Base-by-base conservation (phyloP, 1,140 invertebrate genomes). In the Atta colombica region DNA sequence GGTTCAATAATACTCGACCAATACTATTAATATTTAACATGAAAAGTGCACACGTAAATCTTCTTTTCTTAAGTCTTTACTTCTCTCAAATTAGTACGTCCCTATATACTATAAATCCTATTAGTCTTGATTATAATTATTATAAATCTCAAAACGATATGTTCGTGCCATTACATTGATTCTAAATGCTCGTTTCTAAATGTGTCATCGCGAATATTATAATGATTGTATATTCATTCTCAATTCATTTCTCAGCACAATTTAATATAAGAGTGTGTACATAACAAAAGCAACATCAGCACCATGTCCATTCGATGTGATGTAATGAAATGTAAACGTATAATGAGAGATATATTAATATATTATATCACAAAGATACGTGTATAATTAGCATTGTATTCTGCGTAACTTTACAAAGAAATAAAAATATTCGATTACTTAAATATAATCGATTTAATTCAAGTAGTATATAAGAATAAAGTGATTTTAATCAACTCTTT, bases 271-370 rank as follows among this genome's bases (percentile, higher is more conserved):
- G 45, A 66, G 77, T 88, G 85, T 93, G 91, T 93, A 93, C 86
- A 93, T 93, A 93, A 31, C 77, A 84, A 90, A 53, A 71, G 39
- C 75, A 84, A 90, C 58, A 87, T 85, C 80, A 92, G 91, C 92
- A 93, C 91, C 82, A 87, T 93, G 89, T 92, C 89, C 89, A 71
- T 91, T 92, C 84, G 85, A 92, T 92, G 92, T 93, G 91, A 89
- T 92, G 87, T 91, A 92, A 91, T 92, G 90, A 91, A 92, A 85
- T 72, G 77, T 77, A 75, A 71, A 87, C 68, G 58, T 87, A 18
- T 80, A 82, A 88, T 55, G 74, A 89, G 58, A 89, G 72, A 90
- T 77, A 88, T 88, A 90, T 90, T 88, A 89, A 91, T 92, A 92
- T 91, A 86, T 77, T 92, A 88, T 35, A 35, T 0, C 72, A 87